Conservation (phyloP, 2,888 invertebrate species). For the Podotricha telesiphe region DNA sequence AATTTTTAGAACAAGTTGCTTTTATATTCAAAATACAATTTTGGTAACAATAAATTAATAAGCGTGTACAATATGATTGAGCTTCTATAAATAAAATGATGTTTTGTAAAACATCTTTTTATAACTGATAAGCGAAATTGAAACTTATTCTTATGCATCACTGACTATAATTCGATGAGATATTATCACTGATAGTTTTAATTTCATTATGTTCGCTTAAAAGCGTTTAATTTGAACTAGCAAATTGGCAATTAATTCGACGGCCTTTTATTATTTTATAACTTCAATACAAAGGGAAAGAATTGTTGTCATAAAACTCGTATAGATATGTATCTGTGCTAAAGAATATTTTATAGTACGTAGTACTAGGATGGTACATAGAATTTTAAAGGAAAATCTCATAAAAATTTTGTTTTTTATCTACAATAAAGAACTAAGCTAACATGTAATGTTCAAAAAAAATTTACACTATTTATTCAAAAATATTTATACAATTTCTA, state of each 20-base stretch:
- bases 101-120: constrained; percentile 24
- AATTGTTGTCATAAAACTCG: too few species aligned
- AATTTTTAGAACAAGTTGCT: neutral
- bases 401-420: too few species aligned
- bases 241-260: constrained; percentile 36
- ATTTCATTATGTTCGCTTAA: constrained; percentile 36
- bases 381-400: too few species aligned
- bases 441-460: too few species aligned
- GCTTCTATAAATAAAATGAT: constrained; percentile 25
- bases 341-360: too few species aligned
- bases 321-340: too few species aligned
- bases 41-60: constrained; percentile 21
- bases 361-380: too few species aligned
- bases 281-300: neutral
- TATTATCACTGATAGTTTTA: constrained; percentile 6
- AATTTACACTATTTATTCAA: too few species aligned
- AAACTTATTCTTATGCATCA: neutral
- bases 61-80: constrained; percentile 31
- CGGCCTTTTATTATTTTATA: constrained; percentile 9
- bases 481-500: too few species aligned
- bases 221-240: constrained; percentile 35
- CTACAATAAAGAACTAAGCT: too few species aligned
- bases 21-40: constrained; percentile 18
- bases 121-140: neutral
- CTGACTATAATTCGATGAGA: neutral